Evolutionary conservation across 2,888 invertebrate genomes (phyloP).

Genomic region (Isoperla grammatica): DNA sequence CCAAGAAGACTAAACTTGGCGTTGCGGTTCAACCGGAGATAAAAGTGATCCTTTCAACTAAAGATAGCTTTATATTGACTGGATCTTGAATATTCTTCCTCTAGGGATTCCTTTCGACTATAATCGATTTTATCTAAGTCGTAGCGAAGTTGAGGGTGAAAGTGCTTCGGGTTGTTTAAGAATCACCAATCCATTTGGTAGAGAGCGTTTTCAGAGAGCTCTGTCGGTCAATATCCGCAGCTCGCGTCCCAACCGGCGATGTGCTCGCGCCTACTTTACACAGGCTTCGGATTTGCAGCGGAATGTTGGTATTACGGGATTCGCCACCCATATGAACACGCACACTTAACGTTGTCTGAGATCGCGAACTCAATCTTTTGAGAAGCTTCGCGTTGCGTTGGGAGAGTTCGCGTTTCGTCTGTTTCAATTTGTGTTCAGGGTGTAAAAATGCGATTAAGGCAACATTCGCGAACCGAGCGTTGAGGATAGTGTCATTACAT

Average conservation of each 20-base stretch:
- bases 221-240: constrained; percentile 8
- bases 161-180: constrained; percentile 14
- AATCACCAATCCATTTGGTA: constrained; percentile 16
- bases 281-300: not conserved
- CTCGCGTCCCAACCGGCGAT: not conserved
- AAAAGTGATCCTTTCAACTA: too few species aligned
- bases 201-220: constrained; percentile 1
- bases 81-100: not conserved
- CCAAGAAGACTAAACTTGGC: not conserved
- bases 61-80: too few species aligned
- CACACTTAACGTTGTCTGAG: too few species aligned
- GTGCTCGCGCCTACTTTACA: not conserved
- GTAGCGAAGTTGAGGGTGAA: not conserved
- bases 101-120: constrained; percentile 4
- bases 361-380: too few species aligned
- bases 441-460: too few species aligned
- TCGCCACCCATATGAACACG: not conserved
- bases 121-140: constrained; percentile 13
- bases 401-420: too few species aligned
- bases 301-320: not conserved
- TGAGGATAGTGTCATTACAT: too few species aligned
- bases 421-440: too few species aligned
- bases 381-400: too few species aligned
- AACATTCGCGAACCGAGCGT: too few species aligned
- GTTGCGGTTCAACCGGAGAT: not conserved